Base-by-base conservation (phyloP, 2,797 vertebrate genomes). In the Lycodopsis pacificus region DNA sequence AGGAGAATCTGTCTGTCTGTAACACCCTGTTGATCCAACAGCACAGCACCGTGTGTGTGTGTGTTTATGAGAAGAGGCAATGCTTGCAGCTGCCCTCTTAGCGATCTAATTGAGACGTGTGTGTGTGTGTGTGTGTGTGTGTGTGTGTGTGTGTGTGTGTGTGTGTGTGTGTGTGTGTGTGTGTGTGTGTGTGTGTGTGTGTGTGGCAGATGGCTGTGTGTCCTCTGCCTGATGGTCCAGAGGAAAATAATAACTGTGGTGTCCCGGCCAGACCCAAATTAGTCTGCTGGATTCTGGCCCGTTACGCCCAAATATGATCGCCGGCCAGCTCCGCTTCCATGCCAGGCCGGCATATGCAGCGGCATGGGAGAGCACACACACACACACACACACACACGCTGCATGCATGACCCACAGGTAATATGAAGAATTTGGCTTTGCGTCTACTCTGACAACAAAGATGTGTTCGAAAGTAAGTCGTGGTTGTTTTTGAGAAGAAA, bases 221-320 rank as follows among this genome's bases (percentile, higher is more conserved):
- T 97, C 97, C 97, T 97, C 96, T 96, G 95, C 96, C 96, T 97
- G 97, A 97, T 98, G 97, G 97, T 96, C 97, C 80, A 90, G 79
- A 96, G 96, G 96, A 98, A 98, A 98, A 97, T 98, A 98, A 97
- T 97, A 97, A 97, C 97, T 96, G 97, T 96, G 95, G 97, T 96
- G 97, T 97, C 96, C 95, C 94, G 93, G 96, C 97, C 97, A 92
- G 85, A 87, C 81, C 85, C 89, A 94, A 92, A 94, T 94, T 92
- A 93, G 90, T 88, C 96, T 96, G 95, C 96, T 97, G 96, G 96
- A 97, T 94, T 94, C 92, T 91, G 91, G 96, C 97, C 97, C 95
- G 96, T 96, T 95, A 96, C 81, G 80, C 85, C 87, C 87, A 85
- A 83, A 89, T 79, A 81, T 88, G 77, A 82, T 91, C 83, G 61